Percentiles rank a stretch among this genome's conserved stretches.
phyloP scores from a whole-genome alignment of 1,140 invertebrate species.

The Nebria ingens region DNA sequence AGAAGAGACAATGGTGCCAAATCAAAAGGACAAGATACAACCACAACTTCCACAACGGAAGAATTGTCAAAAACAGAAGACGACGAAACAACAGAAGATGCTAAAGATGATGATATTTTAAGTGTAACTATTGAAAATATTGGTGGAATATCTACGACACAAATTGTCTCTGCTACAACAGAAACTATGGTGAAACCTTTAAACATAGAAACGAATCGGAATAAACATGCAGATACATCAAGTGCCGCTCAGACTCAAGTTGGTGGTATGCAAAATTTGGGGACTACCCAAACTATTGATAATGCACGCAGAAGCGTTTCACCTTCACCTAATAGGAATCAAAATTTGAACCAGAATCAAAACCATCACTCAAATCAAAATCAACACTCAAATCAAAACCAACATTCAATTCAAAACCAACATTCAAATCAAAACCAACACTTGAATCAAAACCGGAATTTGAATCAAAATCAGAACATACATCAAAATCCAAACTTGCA shows the following conservation, averaged over 20 bases:
- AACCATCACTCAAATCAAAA: too few relatives aligned
- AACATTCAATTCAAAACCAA: not conserved
- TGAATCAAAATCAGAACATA: not conserved
- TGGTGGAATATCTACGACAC: conserved; percentile 21
- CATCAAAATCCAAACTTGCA: not conserved
- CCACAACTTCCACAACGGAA: not conserved
- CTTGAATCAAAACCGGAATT: too few relatives aligned
- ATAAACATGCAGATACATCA: too few relatives aligned
- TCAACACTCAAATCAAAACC: too few relatives aligned
- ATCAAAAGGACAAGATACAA: not conserved
- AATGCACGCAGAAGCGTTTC: not conserved
- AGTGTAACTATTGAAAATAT: conserved; percentile 1
- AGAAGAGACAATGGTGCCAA: not conserved
- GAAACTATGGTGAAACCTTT: conserved; percentile 29
- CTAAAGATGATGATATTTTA: conserved; percentile 3
- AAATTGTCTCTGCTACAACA: conserved; percentile 30
- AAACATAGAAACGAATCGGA: conserved; percentile 28
- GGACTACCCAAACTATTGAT: not conserved
- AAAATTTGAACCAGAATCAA: not conserved
- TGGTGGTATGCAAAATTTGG: not conserved
- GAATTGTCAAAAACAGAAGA: not conserved
- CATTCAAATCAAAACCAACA: not conserved
- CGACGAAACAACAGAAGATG: conserved; percentile 11
- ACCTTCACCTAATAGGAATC: not conserved
- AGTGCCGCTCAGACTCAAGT: not conserved